Percentiles rank a stretch among this genome's conserved stretches.
phyloP scores from a whole-genome alignment of 2,113 vertebrate species.

The Fulmarus glacialis region DNA sequence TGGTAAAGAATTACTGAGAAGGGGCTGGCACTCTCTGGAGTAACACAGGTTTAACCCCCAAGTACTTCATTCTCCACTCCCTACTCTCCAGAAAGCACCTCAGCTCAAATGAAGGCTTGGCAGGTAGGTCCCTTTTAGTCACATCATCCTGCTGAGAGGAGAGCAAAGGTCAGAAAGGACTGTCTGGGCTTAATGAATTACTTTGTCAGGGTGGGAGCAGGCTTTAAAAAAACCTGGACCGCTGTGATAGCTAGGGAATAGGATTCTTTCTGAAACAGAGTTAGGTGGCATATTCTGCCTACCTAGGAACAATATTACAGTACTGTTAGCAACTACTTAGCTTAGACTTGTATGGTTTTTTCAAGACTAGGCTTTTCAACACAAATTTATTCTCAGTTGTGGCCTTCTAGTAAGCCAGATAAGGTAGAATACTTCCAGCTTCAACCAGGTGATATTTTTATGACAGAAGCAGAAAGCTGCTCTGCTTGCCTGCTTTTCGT shows the following conservation, averaged over 20 bases:
- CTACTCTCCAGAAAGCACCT: background rate
- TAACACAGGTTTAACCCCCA: background rate
- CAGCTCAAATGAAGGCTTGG: background rate
- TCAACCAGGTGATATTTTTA: background rate
- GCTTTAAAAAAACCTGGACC: background rate
- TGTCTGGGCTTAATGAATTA: slow-evolving; percentile 47
- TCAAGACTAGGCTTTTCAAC: background rate
- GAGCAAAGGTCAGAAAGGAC: slow-evolving; percentile 33
- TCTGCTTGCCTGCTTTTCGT: background rate
- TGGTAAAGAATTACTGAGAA: background rate
- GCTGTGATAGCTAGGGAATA: background rate
- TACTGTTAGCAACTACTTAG: background rate
- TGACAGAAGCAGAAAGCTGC: background rate
- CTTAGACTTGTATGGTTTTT: background rate
- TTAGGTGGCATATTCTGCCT: background rate
- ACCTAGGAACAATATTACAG: background rate
- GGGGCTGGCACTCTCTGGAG: background rate
- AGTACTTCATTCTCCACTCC: background rate
- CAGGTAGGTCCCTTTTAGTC: background rate
- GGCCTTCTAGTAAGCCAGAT: background rate
- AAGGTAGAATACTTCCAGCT: background rate
- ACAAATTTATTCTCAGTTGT: background rate
- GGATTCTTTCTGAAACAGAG: background rate
- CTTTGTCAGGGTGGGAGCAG: background rate
- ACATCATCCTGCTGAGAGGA: background rate